Evolutionary conservation across 1,140 invertebrate species (phyloP), one percentile per base, ranked within the genome.

Genomic region (Anadara kagoshimensis): DNA sequence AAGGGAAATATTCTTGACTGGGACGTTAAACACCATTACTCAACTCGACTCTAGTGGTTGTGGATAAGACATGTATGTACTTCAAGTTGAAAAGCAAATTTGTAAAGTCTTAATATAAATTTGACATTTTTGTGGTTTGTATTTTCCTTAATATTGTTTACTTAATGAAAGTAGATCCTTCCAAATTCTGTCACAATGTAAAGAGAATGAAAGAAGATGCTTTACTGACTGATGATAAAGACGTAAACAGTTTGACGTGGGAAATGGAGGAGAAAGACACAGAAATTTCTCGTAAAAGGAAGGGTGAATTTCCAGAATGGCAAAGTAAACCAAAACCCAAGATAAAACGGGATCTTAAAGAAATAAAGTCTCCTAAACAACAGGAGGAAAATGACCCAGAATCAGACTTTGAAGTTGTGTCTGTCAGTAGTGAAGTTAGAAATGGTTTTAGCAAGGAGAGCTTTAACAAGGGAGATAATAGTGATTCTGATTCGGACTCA

Each of bases 111-210:
- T 36, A 36, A 36, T 36, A 36, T 36, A 36, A 7, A 36, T 7
- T 36, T 36, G 16, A 41, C 1, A 29, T 41, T 41, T 4, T 47
- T 36, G 7, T 36, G 29, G 2, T 36, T 36, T 36, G 29, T n/a
- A 11, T 62, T 36, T 65, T 59, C 62, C 59, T 78, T 73, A 72
- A 77, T 44, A 24, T 36, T 47, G 58, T 24, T 8, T 24, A 84
- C 71, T 65, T 79, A 16, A n/a, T 82, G 54, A 79, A 76, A 68
- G 66, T 83, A n/a, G 84, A 86, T 56, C 84, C 84, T 14, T 85
- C 83, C 47, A 86, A 86, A 61, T 78, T 72, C 43, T 78, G 78
- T 20, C 84, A 86, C 56, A 72, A 78, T 56, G 16, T 82, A 18
- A 83, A 78, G 62, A 78, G 57, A 36, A 71, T 86, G 12, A 83